Evolutionary conservation across 23 tunicate species (phyloP).

Genomic region (Pegea sp.): DNA sequence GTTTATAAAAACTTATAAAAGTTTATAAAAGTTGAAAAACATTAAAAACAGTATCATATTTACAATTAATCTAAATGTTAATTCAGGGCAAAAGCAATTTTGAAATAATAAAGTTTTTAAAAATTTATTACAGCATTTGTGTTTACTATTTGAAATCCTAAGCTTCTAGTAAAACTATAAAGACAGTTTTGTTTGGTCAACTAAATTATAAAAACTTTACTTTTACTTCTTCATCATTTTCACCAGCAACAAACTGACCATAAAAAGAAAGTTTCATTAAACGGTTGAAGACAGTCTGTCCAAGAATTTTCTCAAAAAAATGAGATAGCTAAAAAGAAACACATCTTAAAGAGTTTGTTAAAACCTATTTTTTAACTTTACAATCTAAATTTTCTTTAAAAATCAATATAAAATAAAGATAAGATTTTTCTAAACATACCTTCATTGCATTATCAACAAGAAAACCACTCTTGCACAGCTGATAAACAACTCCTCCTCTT

Average conservation of each 20-base stretch:
- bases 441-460: constrained; percentile 41
- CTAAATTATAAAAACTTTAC: constrained; percentile 6
- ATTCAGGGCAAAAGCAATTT: no score
- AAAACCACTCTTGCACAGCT: constrained; percentile 23
- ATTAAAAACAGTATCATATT: no score
- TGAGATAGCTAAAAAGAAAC: constrained; percentile 14
- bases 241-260: constrained; percentile 97
- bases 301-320: constrained; percentile 21
- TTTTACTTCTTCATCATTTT: constrained; percentile 63
- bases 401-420: neutral
- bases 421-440: no score
- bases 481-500: constrained; percentile 30
- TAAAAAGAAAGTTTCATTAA: constrained; percentile 60
- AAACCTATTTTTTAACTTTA: neutral
- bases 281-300: constrained; percentile 21
- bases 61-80: no score
- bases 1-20: no score
- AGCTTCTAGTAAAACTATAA: no score
- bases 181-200: no score
- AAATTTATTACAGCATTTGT: no score
- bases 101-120: no score
- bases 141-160: no score
- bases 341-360: neutral
- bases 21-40: no score
- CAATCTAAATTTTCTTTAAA: neutral